Evolutionary conservation across 2,113 vertebrate species (phyloP).

Genomic region (Sisor rabdophorus): DNA sequence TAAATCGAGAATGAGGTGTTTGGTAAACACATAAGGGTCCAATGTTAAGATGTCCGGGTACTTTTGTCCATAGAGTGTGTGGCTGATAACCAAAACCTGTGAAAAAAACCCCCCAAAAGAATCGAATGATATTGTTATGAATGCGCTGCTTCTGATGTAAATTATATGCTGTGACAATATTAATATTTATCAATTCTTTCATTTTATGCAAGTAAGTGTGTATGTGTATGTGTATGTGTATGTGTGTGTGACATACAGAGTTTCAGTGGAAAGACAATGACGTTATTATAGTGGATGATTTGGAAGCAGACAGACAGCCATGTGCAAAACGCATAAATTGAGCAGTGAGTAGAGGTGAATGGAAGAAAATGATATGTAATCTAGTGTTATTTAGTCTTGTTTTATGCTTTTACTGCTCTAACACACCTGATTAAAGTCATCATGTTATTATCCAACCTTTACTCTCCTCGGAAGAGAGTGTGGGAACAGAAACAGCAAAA

Average conservation of each 20-base stretch:
- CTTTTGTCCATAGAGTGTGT: too few species aligned
- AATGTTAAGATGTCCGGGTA: too few species aligned
- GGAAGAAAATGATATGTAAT: slow-evolving; percentile 9
- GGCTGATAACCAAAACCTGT: too few species aligned
- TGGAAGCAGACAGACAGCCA: not conserved
- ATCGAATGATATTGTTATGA: too few species aligned
- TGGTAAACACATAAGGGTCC: too few species aligned
- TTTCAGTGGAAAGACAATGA: not conserved
- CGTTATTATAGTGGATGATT: not conserved
- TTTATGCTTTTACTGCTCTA: slow-evolving; percentile 10
- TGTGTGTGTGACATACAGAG: not conserved
- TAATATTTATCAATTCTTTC: too few species aligned
- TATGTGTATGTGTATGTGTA: too few species aligned
- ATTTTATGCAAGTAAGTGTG: too few species aligned
- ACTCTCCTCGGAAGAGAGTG: not conserved
- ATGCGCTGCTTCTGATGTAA: too few species aligned
- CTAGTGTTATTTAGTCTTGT: not conserved
- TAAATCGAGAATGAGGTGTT: too few species aligned
- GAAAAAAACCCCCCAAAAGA: too few species aligned
- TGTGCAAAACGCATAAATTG: not conserved
- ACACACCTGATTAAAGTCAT: slow-evolving; percentile 24
- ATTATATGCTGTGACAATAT: too few species aligned
- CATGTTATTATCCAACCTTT: slow-evolving; percentile 19
- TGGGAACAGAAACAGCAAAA: not conserved
- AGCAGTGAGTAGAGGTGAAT: not conserved